phyloP scores from a whole-genome alignment of 1,140 invertebrate species.

The Orius laevigatus region DNA sequence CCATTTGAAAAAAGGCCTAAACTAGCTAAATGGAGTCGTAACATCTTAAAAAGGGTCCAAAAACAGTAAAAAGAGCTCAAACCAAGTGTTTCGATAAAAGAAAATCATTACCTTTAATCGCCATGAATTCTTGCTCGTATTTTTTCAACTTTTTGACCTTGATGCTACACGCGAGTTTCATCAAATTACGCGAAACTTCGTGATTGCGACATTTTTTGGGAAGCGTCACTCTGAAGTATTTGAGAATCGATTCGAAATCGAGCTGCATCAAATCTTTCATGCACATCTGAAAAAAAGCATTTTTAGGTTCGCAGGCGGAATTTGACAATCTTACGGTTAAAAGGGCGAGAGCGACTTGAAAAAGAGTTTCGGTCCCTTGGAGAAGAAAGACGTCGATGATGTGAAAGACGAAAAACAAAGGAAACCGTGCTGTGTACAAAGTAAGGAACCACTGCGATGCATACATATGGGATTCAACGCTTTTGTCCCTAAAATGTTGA shows the following conservation, averaged over 20 bases:
- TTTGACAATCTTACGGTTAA: slow-evolving; percentile 47
- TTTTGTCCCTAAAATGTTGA: slow-evolving; percentile 77
- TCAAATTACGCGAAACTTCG: slow-evolving; percentile 70
- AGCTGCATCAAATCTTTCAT: slow-evolving; percentile 84
- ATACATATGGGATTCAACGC: slow-evolving; percentile 97
- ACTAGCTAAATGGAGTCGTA: too few relatives aligned
- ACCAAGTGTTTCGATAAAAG: too few relatives aligned
- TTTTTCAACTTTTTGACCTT: slow-evolving; percentile 92
- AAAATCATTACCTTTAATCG: slow-evolving; percentile 65
- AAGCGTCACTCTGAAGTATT: slow-evolving; percentile 84
- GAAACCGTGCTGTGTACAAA: slow-evolving; percentile 95
- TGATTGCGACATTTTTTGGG: slow-evolving; percentile 92
- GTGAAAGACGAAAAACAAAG: slow-evolving; percentile 91
- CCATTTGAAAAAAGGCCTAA: too few relatives aligned
- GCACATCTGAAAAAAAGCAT: slow-evolving; percentile 40
- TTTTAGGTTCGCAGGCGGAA: neutral
- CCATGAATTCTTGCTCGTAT: slow-evolving; percentile 84
- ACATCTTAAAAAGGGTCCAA: too few relatives aligned
- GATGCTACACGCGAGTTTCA: slow-evolving; percentile 75
- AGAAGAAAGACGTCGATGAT: slow-evolving; percentile 92
- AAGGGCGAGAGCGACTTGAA: slow-evolving; percentile 87
- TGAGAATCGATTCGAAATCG: slow-evolving; percentile 90
- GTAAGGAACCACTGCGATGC: slow-evolving; percentile 99
- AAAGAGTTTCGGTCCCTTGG: slow-evolving; percentile 85
- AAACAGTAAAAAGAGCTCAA: too few relatives aligned